Conservation (phyloP, 2,888 invertebrate genomes). For the Drosophila ezoana region DNA sequence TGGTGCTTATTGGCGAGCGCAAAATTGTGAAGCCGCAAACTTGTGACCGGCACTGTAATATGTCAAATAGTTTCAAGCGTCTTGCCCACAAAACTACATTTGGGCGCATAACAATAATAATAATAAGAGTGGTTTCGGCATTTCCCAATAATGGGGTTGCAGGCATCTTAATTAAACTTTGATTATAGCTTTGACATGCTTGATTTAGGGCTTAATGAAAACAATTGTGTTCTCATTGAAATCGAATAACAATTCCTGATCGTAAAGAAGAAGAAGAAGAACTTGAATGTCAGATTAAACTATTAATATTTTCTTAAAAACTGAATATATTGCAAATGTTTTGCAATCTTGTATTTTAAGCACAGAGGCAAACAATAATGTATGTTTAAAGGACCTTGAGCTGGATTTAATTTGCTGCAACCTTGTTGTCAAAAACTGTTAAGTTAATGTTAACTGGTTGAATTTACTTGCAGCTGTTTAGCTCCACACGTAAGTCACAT, state of each 20-base stretch:
- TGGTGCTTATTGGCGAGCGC: slow-evolving; percentile 51
- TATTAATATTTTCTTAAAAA: too few relatives aligned
- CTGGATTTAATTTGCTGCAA: background rate
- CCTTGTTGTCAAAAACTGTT: slow-evolving; percentile 1
- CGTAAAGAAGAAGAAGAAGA: too few relatives aligned
- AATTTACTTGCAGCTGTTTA: slow-evolving; percentile 11
- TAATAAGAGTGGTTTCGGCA: slow-evolving; percentile 9
- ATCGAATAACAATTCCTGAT: background rate
- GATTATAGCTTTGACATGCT: slow-evolving; percentile 3
- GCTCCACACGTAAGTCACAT: slow-evolving; percentile 39
- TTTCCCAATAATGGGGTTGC: slow-evolving; percentile 18
- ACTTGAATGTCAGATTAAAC: too few relatives aligned
- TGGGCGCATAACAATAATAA: slow-evolving; percentile 1
- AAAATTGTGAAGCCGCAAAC: slow-evolving; percentile 40
- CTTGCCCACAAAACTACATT: slow-evolving; percentile 4
- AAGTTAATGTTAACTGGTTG: slow-evolving; percentile 10
- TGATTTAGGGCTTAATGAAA: background rate
- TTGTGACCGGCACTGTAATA: slow-evolving; percentile 24
- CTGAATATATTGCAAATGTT: too few relatives aligned
- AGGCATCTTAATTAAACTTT: background rate
- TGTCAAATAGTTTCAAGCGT: slow-evolving; percentile 39
- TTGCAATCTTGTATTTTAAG: too few relatives aligned
- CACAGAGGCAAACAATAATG: background rate
- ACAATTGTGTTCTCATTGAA: background rate
- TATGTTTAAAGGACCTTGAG: background rate